phyloP scores from a whole-genome alignment of 2,113 vertebrate genomes.

The Asarcornis scutulata region DNA sequence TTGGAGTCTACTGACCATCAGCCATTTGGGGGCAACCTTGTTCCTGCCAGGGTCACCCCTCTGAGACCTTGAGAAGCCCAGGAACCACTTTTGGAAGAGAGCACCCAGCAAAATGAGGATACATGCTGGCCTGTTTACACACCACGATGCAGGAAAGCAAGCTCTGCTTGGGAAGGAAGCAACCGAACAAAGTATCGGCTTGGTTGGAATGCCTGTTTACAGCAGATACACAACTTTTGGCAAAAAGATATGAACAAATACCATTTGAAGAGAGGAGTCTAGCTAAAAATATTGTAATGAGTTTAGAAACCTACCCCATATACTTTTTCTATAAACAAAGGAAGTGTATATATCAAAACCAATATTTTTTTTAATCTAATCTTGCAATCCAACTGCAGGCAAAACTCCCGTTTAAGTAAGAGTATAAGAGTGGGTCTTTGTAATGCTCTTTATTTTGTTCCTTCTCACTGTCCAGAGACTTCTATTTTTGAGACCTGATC shows the following conservation, averaged over 20 bases:
- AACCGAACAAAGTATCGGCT: background rate
- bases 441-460: constrained; percentile 10
- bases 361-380: background rate
- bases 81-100: background rate
- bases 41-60: background rate
- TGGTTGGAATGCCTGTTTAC: background rate
- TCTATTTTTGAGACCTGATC: constrained; percentile 59
- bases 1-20: background rate
- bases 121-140: background rate
- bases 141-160: background rate
- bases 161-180: constrained; percentile 22
- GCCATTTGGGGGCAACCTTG: background rate
- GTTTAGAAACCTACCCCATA: background rate
- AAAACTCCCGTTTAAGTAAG: constrained; percentile 36
- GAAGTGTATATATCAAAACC: background rate
- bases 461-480: constrained; percentile 32
- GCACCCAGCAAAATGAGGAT: background rate
- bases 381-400: constrained; percentile 17
- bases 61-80: background rate
- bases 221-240: constrained; percentile 36
- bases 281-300: background rate
- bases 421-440: background rate
- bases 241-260: constrained; percentile 6
- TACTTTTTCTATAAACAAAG: constrained; percentile 15
- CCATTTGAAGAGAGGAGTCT: background rate